Evolutionary conservation across 2,888 invertebrate species (phyloP).

Genomic region (Stratiomys singularior): DNA sequence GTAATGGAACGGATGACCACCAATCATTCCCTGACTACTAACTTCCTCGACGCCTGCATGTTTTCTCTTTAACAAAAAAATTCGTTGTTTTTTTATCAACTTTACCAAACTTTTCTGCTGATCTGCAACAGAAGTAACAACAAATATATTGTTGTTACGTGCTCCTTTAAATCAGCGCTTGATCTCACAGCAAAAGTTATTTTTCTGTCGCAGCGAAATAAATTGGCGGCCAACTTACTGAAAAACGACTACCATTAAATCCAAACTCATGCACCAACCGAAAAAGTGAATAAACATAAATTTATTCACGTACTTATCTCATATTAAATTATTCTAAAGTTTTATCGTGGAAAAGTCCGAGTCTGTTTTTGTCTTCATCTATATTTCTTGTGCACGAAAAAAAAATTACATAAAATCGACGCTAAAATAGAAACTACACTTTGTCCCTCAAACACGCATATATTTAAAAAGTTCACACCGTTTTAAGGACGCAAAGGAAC

Average conservation of each 20-base stretch:
- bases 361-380: conserved; percentile 13
- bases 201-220: no score
- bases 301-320: conserved; percentile 30
- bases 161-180: no score
- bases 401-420: not conserved
- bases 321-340: conserved; percentile 36
- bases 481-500: not conserved
- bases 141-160: no score
- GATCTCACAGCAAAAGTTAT: no score
- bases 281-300: conserved; percentile 17
- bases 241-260: not conserved
- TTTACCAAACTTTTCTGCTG: no score
- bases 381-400: not conserved
- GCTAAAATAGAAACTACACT: conserved; percentile 27
- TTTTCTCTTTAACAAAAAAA: no score
- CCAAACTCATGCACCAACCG: not conserved
- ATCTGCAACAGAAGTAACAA: no score
- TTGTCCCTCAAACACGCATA: not conserved
- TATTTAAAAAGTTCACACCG: not conserved
- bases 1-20: no score
- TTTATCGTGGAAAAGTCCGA: conserved; percentile 6
- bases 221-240: not conserved
- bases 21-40: no score
- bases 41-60: no score
- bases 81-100: no score